Conservation (phyloP, 2,113 vertebrate species). For the Hippocampus zosterae region DNA sequence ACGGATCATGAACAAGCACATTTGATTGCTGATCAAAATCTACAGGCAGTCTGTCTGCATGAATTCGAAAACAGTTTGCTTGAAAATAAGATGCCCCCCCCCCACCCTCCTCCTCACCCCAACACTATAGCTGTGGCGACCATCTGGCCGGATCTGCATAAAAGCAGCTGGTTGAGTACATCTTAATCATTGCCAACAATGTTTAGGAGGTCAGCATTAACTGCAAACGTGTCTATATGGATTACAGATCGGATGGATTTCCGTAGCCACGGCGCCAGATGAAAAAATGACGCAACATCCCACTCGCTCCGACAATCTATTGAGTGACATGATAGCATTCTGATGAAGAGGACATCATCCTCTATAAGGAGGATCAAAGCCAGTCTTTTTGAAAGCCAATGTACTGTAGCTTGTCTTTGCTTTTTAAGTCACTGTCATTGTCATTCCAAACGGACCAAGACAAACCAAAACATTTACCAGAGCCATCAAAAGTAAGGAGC, state of each 20-base stretch:
- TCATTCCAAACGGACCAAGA: not conserved
- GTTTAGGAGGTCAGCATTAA: not conserved
- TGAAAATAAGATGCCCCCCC: not conserved
- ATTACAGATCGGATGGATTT: not conserved
- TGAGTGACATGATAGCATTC: not conserved
- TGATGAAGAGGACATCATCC: constrained; percentile 5
- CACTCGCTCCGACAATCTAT: not conserved
- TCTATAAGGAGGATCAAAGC: not conserved
- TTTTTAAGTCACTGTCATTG: not conserved
- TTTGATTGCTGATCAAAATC: not conserved
- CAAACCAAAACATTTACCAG: not conserved
- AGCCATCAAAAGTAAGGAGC: no score
- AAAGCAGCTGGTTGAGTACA: constrained; percentile 14
- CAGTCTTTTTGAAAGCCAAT: not conserved
- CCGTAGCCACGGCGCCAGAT: not conserved
- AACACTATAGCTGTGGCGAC: not conserved
- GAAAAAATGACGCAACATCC: not conserved
- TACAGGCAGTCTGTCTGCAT: not conserved
- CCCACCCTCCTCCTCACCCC: no score
- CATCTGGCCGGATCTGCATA: constrained; percentile 12
- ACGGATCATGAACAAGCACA: not conserved
- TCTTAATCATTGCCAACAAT: not conserved
- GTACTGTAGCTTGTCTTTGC: not conserved
- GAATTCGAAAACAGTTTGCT: not conserved
- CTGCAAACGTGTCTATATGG: not conserved